Base-by-base conservation (phyloP, 2,797 vertebrate species). In the Acanthiza pusilla region DNA sequence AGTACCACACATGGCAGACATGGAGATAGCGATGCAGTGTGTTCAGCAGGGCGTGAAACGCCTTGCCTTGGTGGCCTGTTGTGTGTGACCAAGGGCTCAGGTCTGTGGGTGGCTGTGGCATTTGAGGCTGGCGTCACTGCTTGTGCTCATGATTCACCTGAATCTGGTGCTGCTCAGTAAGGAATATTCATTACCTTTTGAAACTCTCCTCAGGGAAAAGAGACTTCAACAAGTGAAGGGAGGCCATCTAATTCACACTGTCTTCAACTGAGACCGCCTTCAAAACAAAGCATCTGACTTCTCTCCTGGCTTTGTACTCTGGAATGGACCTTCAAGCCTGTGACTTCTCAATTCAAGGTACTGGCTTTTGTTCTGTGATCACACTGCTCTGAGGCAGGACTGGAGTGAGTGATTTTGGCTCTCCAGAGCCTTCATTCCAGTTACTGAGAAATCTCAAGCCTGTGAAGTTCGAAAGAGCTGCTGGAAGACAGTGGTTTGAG, bases 281-380 rank as follows among this genome's bases (percentile, higher is more conserved):
- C 42, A 58, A 87, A 92, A 53, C 94, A 89, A 63, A 95, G 92
- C 88, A 58, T 71, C 89, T 89, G 95, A 97, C 85, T 75, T 81
- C 75, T 94, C 85, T 96, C 79, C 96, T 71, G 54, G 42, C 54
- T 85, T 66, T 66, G 93, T 72, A 57, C 57, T 32, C 94, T 97
- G 97, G 97, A 97, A 98, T 98, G 98, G 97, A 98, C 96, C 97
- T 98, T 55, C 47, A 95, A 95, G 77, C 88, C 89, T 42, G 67
- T 76, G 80, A 91, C 95, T 97, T 97, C 96, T 95, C 92, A 89
- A 66, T 96, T 81, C 94, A 97, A 98, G 98, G 98, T 98, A 98
- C 89, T 36, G 17, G 20, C 29, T 95, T 83, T 57, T 47, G 47
- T 86, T 92, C 53, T 62, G 61, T 84, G 58, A 32, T 82, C 57